Conservation (phyloP, 2,797 vertebrate genomes). For the Bradypodion pumilum region DNA sequence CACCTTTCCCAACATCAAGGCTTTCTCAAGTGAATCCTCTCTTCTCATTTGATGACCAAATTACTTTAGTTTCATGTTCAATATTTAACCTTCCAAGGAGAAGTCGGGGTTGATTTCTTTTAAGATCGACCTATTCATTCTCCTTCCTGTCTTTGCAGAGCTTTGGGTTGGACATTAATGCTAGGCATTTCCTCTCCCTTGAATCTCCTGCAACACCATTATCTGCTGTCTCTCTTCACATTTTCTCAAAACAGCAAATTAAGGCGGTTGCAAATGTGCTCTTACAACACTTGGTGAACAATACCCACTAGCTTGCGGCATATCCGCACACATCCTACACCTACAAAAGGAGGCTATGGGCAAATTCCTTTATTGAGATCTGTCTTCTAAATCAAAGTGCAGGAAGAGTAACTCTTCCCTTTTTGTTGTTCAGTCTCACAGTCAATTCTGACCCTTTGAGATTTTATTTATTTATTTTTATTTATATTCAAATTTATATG, state of each 20-base stretch:
- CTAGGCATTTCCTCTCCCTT: background rate
- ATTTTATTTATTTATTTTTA: no score
- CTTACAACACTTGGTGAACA: background rate
- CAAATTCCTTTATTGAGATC: slow-evolving; percentile 4
- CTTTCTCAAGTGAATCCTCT: no score
- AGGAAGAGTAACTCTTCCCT: background rate
- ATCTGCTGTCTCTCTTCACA: background rate
- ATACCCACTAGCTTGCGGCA: background rate
- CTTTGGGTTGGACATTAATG: background rate
- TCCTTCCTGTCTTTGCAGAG: no score
- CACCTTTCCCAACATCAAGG: no score
- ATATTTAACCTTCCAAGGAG: no score
- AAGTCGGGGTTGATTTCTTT: no score
- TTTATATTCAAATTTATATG: no score
- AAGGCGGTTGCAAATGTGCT: background rate
- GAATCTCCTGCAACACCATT: background rate
- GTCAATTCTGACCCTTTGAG: no score
- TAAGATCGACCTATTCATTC: no score
- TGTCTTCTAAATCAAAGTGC: background rate
- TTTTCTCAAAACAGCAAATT: background rate
- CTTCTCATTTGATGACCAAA: no score
- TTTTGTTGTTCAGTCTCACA: no score
- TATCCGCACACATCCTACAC: background rate
- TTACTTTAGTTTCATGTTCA: no score
- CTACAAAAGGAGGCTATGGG: background rate